These are phyloP conservation scores for Meloidogyne hapla DNA, from an alignment of 1,140 invertebrate species.

Conservation along the genomic window DNA sequence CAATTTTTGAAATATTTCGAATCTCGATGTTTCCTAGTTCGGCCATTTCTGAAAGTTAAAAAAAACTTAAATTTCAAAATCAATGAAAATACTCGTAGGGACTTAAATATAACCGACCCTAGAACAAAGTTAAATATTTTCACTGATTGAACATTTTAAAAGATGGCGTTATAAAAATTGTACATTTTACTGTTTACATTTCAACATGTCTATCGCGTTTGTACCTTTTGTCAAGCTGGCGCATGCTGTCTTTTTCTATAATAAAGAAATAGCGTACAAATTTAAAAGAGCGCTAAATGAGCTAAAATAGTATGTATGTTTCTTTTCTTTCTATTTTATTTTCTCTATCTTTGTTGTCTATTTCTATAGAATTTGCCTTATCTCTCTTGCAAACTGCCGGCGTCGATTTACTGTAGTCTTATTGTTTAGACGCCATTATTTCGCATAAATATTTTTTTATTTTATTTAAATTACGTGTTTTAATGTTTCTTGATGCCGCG, in stretches of 20 bases:
- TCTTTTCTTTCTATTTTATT: neutral
- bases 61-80: too few species aligned
- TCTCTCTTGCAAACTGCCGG: neutral
- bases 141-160: neutral
- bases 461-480: neutral
- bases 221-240: neutral
- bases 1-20: constrained; percentile 46
- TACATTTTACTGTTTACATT: neutral
- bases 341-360: neutral
- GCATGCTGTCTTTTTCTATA: neutral
- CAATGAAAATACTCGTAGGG: too few species aligned
- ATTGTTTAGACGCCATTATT: neutral
- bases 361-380: neutral
- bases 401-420: neutral
- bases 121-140: neutral
- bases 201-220: neutral
- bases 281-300: neutral
- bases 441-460: neutral
- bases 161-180: neutral
- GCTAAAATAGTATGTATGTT: neutral
- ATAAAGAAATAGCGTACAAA: neutral
- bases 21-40: constrained; percentile 49
- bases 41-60: constrained; percentile 15
- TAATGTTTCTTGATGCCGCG: neutral
- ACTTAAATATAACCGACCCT: too few species aligned